Conservation (phyloP, 2,113 vertebrate species). For the Symphodus melops region DNA sequence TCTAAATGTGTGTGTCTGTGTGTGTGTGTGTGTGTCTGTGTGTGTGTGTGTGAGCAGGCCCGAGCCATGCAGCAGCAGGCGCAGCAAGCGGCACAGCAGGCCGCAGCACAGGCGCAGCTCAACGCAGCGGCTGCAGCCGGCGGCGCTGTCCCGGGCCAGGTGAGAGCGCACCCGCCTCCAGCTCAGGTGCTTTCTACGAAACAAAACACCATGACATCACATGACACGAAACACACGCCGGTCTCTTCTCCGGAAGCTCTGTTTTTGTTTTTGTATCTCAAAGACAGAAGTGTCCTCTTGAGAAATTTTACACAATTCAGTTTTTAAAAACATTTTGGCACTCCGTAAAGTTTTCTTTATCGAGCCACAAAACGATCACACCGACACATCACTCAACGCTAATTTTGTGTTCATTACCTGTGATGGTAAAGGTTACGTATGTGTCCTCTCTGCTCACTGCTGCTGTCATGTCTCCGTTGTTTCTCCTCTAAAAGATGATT, state of each 20-base stretch:
- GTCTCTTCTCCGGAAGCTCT: too few relatives aligned
- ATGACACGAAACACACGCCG: too few relatives aligned
- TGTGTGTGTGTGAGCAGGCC: constrained; percentile 66
- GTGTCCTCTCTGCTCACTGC: constrained; percentile 81
- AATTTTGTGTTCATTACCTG: not conserved
- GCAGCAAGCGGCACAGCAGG: constrained; percentile 83
- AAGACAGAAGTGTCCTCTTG: too few relatives aligned
- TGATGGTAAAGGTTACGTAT: constrained; percentile 56
- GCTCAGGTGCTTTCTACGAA: too few relatives aligned
- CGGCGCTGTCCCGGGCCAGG: constrained; percentile 86
- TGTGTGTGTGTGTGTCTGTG: constrained; percentile 10
- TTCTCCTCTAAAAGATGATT: constrained; percentile 86
- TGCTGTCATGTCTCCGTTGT: constrained; percentile 69
- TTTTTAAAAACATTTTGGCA: too few relatives aligned
- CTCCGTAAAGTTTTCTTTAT: too few relatives aligned
- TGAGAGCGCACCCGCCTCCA: constrained; percentile 77
- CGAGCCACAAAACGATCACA: too few relatives aligned
- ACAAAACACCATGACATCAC: too few relatives aligned
- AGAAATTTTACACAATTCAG: too few relatives aligned
- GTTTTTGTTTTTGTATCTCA: too few relatives aligned
- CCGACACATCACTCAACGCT: too few relatives aligned
- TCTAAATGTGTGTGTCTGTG: constrained; percentile 10
- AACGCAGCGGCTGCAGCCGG: constrained; percentile 38
- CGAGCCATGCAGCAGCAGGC: constrained; percentile 83
- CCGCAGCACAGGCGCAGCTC: constrained; percentile 76